Evolutionary conservation across 2,888 invertebrate species (phyloP).

Genomic region (Hoplodrina ambigua): DNA sequence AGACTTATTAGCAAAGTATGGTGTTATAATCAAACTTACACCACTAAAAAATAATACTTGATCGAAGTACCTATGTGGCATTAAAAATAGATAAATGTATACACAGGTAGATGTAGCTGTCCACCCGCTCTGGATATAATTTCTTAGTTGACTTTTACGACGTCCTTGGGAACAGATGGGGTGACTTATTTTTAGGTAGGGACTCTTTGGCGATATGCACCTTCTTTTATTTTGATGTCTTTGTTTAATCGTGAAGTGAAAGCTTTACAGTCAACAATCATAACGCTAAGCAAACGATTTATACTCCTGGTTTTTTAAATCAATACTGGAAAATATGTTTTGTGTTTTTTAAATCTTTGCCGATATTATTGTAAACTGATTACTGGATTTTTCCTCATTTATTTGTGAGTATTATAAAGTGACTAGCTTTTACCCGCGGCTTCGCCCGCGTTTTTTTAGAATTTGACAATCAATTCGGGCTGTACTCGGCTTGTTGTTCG

Average conservation of each 20-base stretch:
- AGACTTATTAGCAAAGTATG: too few relatives aligned
- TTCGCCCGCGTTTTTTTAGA: too few relatives aligned
- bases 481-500: too few relatives aligned
- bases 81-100: slow-evolving; percentile 26
- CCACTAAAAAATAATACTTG: not conserved
- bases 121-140: slow-evolving; percentile 51
- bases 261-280: slow-evolving; percentile 27
- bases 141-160: slow-evolving; percentile 56
- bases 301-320: too few relatives aligned
- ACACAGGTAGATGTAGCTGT: slow-evolving; percentile 30
- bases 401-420: too few relatives aligned
- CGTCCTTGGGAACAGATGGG: slow-evolving; percentile 46
- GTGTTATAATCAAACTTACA: not conserved
- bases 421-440: too few relatives aligned
- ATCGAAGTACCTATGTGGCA: not conserved
- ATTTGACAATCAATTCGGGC: too few relatives aligned
- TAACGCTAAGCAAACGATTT: slow-evolving; percentile 9
- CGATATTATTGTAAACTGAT: too few relatives aligned
- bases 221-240: slow-evolving; percentile 38
- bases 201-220: slow-evolving; percentile 29
- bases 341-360: not conserved
- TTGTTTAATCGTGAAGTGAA: slow-evolving; percentile 17
- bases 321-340: not conserved
- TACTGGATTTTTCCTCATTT: too few relatives aligned
- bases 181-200: slow-evolving; percentile 50